These are phyloP conservation scores for Sarcophaga carnaria DNA, from an alignment of 2,888 invertebrate genomes.

Conservation along the genomic window DNA sequence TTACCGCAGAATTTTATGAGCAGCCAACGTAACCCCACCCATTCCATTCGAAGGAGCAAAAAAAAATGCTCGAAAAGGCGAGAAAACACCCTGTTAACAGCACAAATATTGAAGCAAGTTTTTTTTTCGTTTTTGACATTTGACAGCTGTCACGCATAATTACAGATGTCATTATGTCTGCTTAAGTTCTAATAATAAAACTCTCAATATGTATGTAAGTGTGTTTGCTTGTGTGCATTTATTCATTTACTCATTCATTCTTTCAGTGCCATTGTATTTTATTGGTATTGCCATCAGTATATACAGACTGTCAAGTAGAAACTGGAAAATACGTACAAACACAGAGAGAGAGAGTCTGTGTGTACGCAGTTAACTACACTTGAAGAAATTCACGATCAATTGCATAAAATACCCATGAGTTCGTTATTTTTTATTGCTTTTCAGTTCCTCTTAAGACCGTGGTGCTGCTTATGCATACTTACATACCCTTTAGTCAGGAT, in stretches of 20 bases:
- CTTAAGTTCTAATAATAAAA: slow-evolving; percentile 60
- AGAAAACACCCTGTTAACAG: slow-evolving; percentile 63
- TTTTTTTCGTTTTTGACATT: slow-evolving; percentile 53
- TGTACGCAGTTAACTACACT: slow-evolving; percentile 43
- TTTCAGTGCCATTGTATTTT: slow-evolving; percentile 26
- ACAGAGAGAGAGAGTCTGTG: neutral
- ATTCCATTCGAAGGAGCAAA: neutral
- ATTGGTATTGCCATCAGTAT: slow-evolving; percentile 23
- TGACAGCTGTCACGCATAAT: slow-evolving; percentile 69
- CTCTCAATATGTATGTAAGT: slow-evolving; percentile 13
- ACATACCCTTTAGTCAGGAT: too few relatives aligned
- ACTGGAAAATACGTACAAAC: neutral
- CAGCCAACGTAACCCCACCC: slow-evolving; percentile 16
- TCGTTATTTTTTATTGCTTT: too few relatives aligned
- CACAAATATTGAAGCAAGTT: slow-evolving; percentile 29
- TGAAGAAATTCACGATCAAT: slow-evolving; percentile 19
- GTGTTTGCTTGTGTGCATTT: neutral
- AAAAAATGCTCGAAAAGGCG: slow-evolving; percentile 22
- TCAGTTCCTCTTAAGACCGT: too few relatives aligned
- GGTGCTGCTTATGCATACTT: too few relatives aligned
- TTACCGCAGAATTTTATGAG: slow-evolving; percentile 57
- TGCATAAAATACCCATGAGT: neutral
- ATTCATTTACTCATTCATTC: slow-evolving; percentile 9
- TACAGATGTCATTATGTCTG: slow-evolving; percentile 68
- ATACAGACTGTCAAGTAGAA: neutral